Base-by-base conservation (phyloP, 2,888 invertebrate species). In the Linhomoeus sp. region DNA sequence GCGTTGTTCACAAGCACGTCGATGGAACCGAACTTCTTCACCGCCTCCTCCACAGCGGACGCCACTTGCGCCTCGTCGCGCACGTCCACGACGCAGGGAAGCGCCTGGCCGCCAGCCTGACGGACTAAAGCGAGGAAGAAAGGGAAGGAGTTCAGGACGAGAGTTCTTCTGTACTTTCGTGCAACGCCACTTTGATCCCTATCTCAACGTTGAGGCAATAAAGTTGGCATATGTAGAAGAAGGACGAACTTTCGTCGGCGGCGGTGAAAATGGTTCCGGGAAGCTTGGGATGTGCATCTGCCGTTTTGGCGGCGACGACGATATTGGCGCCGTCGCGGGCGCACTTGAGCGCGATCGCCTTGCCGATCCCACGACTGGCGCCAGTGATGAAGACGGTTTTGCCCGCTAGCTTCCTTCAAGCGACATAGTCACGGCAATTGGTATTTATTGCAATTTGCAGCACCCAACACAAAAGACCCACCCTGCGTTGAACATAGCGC, bases 1-100 rank as follows among this genome's bases (percentile, higher is more conserved):
- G 94, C 94, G 72, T 94, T 94, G 71, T 94, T 94, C 20, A 94
- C 72, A 22, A 71, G 68, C 54, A 94, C 81, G 64, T 94, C 94
- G 57, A 94, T 88, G 15, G 90, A 88, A 33, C 90, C 90, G 70
- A 94, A 94, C 70, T 78, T 77, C 49, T 77, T 73, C 1, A 83
- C 38, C 19, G 39, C 77, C 24, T 84, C 79, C 36, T 68, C 61
- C 2, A 72, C 66, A 9, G 68, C 67, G 12, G 59, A 50, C 45
- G 62, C 51, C 1, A 71, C 68, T 66, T 81, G 78, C 29, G 71
- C 72, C 67, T 88, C 87, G 62, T 81, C 78, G 52, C 86, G 73
- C 15, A 88, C 80, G 67, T 88, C 87, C 0, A 87, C 84, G 42
- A 84, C 70, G 62, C 84, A 85, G 1, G 87, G 81, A 45, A 87